Percentiles rank a stretch among this genome's conserved stretches.
These are phyloP conservation scores for Zosterops hypoxanthus DNA, from an alignment of 2,113 vertebrate species.

Conservation along the genomic window DNA sequence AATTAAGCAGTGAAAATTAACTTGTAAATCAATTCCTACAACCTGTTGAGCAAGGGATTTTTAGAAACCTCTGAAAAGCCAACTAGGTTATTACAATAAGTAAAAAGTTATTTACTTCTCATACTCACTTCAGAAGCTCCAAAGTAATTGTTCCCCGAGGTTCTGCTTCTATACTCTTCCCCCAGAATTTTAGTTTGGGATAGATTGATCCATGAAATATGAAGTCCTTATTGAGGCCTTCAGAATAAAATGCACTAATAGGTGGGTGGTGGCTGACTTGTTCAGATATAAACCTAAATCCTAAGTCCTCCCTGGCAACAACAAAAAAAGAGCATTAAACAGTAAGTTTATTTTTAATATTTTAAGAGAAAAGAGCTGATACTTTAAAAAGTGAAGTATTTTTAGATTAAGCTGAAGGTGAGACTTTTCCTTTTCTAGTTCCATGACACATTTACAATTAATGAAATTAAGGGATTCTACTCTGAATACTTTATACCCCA, in stretches of 20 bases:
- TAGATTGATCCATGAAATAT: constrained; percentile 95
- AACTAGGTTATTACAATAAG: not conserved
- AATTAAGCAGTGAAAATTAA: not conserved
- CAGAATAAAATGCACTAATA: constrained; percentile 90
- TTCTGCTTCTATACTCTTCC: constrained; percentile 96
- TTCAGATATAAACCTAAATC: constrained; percentile 92
- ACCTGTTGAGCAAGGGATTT: not conserved
- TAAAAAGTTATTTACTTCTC: not conserved
- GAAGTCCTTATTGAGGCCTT: constrained; percentile 91
- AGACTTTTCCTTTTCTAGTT: not conserved
- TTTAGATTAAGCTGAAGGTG: not conserved
- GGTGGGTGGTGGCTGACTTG: constrained; percentile 98
- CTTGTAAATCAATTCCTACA: not conserved
- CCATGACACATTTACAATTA: not conserved
- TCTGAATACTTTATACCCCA: not conserved
- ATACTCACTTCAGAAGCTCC: constrained; percentile 89
- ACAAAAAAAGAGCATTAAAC: not conserved
- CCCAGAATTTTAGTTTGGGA: constrained; percentile 98
- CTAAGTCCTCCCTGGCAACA: constrained; percentile 85
- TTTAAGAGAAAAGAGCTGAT: not conserved
- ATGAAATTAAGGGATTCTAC: not conserved
- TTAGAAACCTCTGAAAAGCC: not conserved
- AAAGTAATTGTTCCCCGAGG: constrained; percentile 94
- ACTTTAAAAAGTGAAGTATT: not conserved
- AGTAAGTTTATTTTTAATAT: not conserved